Conservation (phyloP, 2,888 invertebrate species). For the Labia minor region DNA sequence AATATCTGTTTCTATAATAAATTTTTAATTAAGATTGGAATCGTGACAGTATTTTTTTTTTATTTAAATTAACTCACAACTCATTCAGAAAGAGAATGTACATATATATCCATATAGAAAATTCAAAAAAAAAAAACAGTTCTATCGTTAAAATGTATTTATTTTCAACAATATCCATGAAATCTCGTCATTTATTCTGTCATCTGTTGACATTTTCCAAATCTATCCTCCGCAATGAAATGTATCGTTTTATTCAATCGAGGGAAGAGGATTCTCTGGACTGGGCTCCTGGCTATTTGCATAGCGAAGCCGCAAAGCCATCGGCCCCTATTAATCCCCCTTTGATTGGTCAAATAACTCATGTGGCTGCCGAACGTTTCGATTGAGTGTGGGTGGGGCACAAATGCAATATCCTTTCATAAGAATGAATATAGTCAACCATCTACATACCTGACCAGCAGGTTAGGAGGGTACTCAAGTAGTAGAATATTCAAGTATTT, state of each 20-base stretch:
- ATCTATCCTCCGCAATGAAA: conserved; percentile 3
- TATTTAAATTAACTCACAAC: neutral
- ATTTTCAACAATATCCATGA: neutral
- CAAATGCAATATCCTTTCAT: neutral
- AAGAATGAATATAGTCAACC: neutral
- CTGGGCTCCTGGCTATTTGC: neutral
- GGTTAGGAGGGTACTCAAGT: too few relatives aligned
- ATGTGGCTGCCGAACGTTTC: neutral
- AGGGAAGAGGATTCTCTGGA: neutral
- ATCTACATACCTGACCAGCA: too few relatives aligned
- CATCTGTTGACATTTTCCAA: conserved; percentile 7
- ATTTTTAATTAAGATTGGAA: conserved; percentile 4
- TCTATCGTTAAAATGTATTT: conserved; percentile 8
- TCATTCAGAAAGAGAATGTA: too few relatives aligned
- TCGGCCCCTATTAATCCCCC: neutral
- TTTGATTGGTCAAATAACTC: conserved; percentile 5
- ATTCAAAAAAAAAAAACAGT: neutral
- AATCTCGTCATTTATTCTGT: conserved; percentile 13
- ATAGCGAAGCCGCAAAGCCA: conserved; percentile 8
- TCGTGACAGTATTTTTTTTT: neutral
- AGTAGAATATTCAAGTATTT: too few relatives aligned
- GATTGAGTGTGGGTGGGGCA: neutral
- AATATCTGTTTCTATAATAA: too few relatives aligned
- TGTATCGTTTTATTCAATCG: conserved; percentile 13
- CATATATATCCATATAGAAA: neutral